Percentiles rank a stretch among this genome's conserved stretches.
phyloP scores from a whole-genome alignment of 1,140 invertebrate species.

The Aphaenogaster rudis region DNA sequence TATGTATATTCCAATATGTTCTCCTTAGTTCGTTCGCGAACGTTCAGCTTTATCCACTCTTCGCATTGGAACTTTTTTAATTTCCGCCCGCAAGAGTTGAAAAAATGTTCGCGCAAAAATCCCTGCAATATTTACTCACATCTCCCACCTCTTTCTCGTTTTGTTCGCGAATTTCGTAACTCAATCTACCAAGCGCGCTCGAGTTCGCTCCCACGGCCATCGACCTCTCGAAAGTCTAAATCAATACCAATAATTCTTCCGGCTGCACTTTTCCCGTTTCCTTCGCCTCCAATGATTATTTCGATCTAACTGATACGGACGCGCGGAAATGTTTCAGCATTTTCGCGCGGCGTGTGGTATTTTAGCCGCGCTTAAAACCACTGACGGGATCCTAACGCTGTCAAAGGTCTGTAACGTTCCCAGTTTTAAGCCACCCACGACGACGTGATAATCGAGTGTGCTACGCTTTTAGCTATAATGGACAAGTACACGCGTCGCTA shows the following conservation, averaged over 20 bases:
- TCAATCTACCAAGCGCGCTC: slow-evolving; percentile 30
- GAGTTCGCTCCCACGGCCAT: neutral
- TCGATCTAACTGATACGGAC: neutral
- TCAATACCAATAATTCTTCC: slow-evolving; percentile 57
- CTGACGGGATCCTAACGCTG: slow-evolving; percentile 52
- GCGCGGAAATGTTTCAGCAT: slow-evolving; percentile 11
- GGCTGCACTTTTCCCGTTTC: slow-evolving; percentile 13
- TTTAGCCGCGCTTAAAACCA: slow-evolving; percentile 52
- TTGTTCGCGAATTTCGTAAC: slow-evolving; percentile 55
- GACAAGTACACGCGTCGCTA: slow-evolving; percentile 84
- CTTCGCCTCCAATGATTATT: slow-evolving; percentile 33
- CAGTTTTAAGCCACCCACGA: slow-evolving; percentile 82
- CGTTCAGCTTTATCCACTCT: slow-evolving; percentile 21
- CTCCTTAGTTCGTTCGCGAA: slow-evolving; percentile 21
- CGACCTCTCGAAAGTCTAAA: slow-evolving; percentile 37
- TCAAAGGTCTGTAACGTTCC: slow-evolving; percentile 79
- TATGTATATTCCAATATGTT: neutral
- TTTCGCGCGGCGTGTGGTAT: slow-evolving; percentile 10
- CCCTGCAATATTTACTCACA: slow-evolving; percentile 58
- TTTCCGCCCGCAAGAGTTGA: slow-evolving; percentile 32
- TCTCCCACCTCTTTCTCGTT: slow-evolving; percentile 53
- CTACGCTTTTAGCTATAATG: slow-evolving; percentile 86
- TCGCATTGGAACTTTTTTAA: slow-evolving; percentile 50
- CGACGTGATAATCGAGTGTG: slow-evolving; percentile 86
- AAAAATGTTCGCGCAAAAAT: slow-evolving; percentile 58